Evolutionary conservation across 2,888 invertebrate genomes (phyloP), one percentile per base, ranked within the genome.

Genomic region (Fragum whitleyi): DNA sequence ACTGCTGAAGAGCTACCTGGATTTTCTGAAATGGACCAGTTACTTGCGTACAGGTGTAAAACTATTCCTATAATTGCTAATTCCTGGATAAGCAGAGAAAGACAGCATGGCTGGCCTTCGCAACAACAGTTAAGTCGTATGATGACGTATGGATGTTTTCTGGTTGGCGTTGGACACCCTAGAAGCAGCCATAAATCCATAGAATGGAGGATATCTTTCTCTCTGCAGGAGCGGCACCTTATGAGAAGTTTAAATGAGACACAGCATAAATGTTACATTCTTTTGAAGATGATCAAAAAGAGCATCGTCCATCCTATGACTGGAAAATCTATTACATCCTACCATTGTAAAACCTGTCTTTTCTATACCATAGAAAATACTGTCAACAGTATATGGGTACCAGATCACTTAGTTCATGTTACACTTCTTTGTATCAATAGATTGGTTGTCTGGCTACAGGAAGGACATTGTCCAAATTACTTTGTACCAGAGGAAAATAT

Each of bases 131-230:
- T 57, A 57, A 9, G 14, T 26, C 21, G 57, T 11, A 57, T 57
- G 57, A 57, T 14, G n/a, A 26, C 23, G 5, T 57, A 26, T 57
- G 57, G 57, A 1, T 57, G 57, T 23, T 57, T 57, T 3, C 57
- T 23, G 1, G 57, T 57, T 57, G 57, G 57, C n/a, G 57, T 57
- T 23, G 57, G 57, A n/a, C 57, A 57, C 23, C 57, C 57, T 21
- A n/a, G n/a, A 3, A 57, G 57, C 57, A 21, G 14, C 3, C 21
- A 57, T 23, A 57, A 57, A 26, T 57, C 57, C 6, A 57, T 57
- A 57, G 57, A 57, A 23, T 57, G 57, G 57, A 57, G 57, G n/a
- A 57, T 57, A 7, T 57, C 57, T n/a, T 57, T 57, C 26, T 57
- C 57, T 26, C 57, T 57, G 23, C 57, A 57, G n/a, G 57, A 57